phyloP scores from a whole-genome alignment of 2,113 vertebrate genomes.

The Isurus oxyrinchus region DNA sequence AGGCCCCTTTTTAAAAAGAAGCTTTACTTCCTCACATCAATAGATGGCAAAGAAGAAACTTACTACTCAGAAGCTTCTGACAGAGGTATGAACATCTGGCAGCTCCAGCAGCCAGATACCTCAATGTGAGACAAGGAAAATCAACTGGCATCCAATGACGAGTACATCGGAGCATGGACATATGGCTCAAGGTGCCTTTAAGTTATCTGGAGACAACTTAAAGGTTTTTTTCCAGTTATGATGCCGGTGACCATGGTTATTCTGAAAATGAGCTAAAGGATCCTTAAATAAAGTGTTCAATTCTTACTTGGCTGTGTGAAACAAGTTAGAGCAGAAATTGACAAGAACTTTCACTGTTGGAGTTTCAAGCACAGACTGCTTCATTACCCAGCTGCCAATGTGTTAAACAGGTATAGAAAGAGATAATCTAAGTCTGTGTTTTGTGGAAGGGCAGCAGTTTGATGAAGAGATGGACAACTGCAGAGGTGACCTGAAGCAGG shows the following conservation, averaged over 20 bases:
- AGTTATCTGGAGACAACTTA: not conserved
- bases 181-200: not conserved
- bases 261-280: not conserved
- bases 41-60: not conserved
- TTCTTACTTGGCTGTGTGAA: not conserved
- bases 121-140: not conserved
- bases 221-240: not conserved
- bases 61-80: not conserved
- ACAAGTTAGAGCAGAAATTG: not conserved
- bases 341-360: not conserved
- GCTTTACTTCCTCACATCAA: not conserved
- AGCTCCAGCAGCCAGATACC: not conserved
- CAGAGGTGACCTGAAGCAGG: not conserved
- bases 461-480: not conserved
- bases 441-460: not conserved
- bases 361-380: not conserved
- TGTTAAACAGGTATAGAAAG: not conserved
- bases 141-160: not conserved
- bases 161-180: not conserved
- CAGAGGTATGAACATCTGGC: not conserved
- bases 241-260: not conserved
- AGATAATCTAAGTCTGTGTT: not conserved
- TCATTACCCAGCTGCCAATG: not conserved
- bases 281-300: not conserved
- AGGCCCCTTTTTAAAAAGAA: not conserved